These are phyloP conservation scores for Lepidurus packardi DNA, from an alignment of 1,140 invertebrate species.

Conservation along the genomic window DNA sequence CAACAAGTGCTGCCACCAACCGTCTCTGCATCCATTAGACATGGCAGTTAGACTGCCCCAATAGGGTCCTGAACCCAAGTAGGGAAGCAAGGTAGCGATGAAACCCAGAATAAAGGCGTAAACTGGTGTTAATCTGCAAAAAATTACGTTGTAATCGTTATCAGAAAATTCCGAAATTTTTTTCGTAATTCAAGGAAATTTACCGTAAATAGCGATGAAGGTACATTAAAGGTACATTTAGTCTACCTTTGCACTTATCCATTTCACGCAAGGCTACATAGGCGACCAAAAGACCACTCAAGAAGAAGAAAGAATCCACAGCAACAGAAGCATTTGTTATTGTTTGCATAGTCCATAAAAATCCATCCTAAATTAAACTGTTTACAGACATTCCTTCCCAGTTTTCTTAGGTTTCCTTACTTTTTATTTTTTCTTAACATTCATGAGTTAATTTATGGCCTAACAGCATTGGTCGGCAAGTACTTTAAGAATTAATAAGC, in stretches of 20 bases:
- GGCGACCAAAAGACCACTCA: conserved; percentile 30
- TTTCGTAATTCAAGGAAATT: no score
- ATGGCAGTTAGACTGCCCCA: conserved; percentile 26
- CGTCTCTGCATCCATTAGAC: neutral
- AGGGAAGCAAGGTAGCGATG: conserved; percentile 24
- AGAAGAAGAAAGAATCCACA: conserved; percentile 31
- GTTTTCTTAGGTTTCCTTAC: neutral
- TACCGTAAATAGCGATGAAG: conserved; percentile 36
- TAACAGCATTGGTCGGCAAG: neutral
- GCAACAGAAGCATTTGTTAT: conserved; percentile 27
- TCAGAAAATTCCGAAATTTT: neutral
- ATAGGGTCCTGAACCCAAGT: conserved; percentile 28
- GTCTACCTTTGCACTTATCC: conserved; percentile 33
- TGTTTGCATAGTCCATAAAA: conserved; percentile 8
- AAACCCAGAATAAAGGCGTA: conserved; percentile 34
- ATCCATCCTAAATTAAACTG: neutral
- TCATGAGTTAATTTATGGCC: neutral
- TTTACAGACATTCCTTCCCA: neutral
- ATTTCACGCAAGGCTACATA: conserved; percentile 34
- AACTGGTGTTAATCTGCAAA: conserved; percentile 32
- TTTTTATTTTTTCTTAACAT: neutral
- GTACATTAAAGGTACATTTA: conserved; percentile 34
- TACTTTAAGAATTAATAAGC: conserved; percentile 49
- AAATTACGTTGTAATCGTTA: neutral
- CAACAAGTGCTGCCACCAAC: conserved; percentile 32